Evolutionary conservation across 2,113 vertebrate genomes (phyloP), one percentile per base, ranked within the genome.

Genomic region (Syngnathus scovelli): DNA sequence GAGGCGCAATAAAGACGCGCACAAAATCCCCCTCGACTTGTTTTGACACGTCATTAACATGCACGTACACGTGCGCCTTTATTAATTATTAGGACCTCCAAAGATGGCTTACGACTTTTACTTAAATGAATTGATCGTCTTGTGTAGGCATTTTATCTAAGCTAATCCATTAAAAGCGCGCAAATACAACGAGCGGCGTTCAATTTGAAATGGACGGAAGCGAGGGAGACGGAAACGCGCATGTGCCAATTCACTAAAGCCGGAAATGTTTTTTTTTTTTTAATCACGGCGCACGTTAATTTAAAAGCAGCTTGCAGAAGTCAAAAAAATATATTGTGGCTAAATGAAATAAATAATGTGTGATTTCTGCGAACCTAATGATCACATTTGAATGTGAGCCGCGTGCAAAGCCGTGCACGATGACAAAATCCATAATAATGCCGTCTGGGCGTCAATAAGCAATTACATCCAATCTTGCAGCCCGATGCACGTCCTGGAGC

Each of bases 1-100:
- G 69, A 39, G 65, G 49, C 59, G 82, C 64, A 78, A 86, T 86
- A 88, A 87, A 86, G 60, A 77, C 77, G 70, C 70, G 67, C 68
- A 75, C 78, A 62, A 52, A 55, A 70, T 87, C 81, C 82, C 79
- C 68, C 51, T 70, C 68, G 85, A 68, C 65, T 49, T 58, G 76
- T 80, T 85, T 80, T 70, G 65, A 52, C 63, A 71, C 78, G 19
- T 70, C 80, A 81, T 85, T 82, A 80, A 74, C 78, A 61, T 65
- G 80, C 81, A 85, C 68, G 80, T 78, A 86, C 71, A 83, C 69
- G 75, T 77, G 58, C 68, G 69, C 78, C 63, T 48, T 72, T 62
- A 62, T 16, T 44, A n/a, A 27, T 23, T 60, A 79, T 78, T 77
- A 71, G 71, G 41, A 68, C 63, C 66, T 86, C 37, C 61, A 78